Evolutionary conservation across 2,888 invertebrate species (phyloP).

Genomic region (Melikaiella ostensackeni): DNA sequence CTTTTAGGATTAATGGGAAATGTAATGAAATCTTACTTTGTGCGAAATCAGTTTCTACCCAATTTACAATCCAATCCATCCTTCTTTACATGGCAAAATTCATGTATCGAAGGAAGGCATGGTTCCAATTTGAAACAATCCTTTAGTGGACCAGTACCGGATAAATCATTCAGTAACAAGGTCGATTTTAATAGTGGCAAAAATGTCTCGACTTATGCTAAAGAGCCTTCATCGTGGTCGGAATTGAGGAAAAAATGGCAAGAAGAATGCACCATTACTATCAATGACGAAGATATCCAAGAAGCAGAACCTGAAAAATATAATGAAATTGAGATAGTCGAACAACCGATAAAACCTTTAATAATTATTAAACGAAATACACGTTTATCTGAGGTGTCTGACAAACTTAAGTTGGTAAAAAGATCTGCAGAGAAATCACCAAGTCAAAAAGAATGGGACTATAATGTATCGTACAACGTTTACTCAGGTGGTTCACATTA

Average conservation of each 20-base stretch:
- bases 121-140: background rate
- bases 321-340: conserved; percentile 68
- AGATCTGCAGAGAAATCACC: conserved; percentile 66
- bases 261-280: conserved; percentile 73
- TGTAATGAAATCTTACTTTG: conserved; percentile 45
- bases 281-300: conserved; percentile 70
- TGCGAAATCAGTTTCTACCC: conserved; percentile 46
- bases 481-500: conserved; percentile 65
- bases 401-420: conserved; percentile 71
- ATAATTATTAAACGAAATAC: conserved; percentile 60
- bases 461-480: conserved; percentile 71
- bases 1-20: conserved; percentile 49
- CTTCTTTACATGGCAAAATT: background rate
- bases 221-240: conserved; percentile 65
- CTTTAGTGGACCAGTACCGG: background rate
- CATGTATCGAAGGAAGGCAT: background rate
- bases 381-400: conserved; percentile 66
- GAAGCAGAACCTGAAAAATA: conserved; percentile 53
- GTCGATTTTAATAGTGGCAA: conserved; percentile 29
- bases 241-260: conserved; percentile 72
- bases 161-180: background rate
- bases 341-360: conserved; percentile 65
- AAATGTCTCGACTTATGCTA: conserved; percentile 60
- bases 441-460: conserved; percentile 65
- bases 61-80: conserved; percentile 43